phyloP scores from a whole-genome alignment of 1,140 invertebrate species.

The Cardiocondyla obscurior region DNA sequence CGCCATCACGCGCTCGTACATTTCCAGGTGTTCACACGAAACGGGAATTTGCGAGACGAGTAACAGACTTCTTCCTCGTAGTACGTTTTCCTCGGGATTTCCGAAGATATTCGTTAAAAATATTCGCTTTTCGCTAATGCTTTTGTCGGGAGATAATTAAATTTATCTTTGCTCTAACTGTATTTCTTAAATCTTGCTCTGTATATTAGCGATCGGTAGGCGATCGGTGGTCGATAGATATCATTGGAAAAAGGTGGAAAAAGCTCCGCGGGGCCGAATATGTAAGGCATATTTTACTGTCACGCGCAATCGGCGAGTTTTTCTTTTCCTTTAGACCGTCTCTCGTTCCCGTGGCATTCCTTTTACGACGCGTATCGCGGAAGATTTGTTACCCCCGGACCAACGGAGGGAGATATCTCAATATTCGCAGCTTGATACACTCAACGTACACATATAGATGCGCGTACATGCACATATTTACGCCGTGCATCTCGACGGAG shows the following conservation, averaged over 20 bases:
- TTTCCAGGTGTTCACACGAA: constrained; percentile 74
- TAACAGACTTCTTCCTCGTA: neutral
- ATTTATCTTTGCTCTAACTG: neutral
- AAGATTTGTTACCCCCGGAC: constrained; percentile 30
- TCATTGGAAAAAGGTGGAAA: constrained; percentile 1
- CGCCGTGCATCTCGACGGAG: constrained; percentile 46
- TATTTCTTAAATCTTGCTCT: neutral
- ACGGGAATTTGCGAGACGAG: constrained; percentile 69
- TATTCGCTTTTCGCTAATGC: neutral
- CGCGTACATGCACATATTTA: neutral
- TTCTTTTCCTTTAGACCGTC: neutral
- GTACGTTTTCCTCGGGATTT: neutral
- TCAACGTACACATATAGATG: constrained; percentile 46
- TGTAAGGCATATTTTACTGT: constrained; percentile 41
- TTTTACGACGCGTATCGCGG: constrained; percentile 40
- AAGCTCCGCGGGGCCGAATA: neutral
- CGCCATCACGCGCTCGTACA: constrained; percentile 64
- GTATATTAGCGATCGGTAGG: neutral
- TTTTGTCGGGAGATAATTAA: neutral
- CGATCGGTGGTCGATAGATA: neutral
- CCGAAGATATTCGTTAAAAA: neutral
- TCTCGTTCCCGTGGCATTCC: constrained; percentile 13
- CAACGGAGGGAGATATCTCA: constrained; percentile 69
- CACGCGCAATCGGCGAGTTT: constrained; percentile 14
- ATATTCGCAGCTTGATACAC: constrained; percentile 72